A percentile compares a stretch with the other conserved stretches of the same genome.
Evolutionary conservation across 2,113 vertebrate genomes (phyloP).

Genomic region (Bubo scandiacus): DNA sequence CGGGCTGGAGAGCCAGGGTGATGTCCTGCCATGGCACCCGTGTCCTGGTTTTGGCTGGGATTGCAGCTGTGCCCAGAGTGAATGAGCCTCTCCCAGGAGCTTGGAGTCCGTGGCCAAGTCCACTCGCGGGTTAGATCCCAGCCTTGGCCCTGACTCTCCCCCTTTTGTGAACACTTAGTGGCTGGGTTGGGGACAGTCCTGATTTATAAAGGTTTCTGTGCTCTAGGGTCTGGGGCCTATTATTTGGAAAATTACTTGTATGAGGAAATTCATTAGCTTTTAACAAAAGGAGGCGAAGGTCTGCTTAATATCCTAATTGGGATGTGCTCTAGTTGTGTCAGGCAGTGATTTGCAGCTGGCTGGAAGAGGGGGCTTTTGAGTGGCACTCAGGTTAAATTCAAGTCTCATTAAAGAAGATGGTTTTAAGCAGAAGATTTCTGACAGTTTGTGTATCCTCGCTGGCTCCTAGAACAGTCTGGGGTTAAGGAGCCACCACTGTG

Average conservation of each 20-base stretch:
- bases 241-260: not conserved
- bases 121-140: fast-evolving
- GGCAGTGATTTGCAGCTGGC: not conserved
- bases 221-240: not conserved
- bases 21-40: fast-evolving
- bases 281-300: not conserved
- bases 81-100: not conserved
- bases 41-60: not conserved
- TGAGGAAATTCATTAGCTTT: not conserved
- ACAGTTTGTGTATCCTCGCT: not conserved
- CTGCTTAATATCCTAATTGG: not conserved
- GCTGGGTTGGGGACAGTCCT: not conserved
- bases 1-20: fast-evolving
- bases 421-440: conserved; percentile 11
- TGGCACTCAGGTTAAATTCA: not conserved
- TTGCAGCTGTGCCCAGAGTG: fast-evolving
- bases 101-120: fast-evolving
- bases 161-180: not conserved
- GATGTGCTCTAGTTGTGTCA: not conserved
- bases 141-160: not conserved
- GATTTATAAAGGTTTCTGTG: not conserved
- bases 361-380: not conserved
- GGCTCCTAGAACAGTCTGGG: not conserved
- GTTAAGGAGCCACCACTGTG: not conserved
- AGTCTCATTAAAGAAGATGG: not conserved